Conservation (phyloP, 2,888 invertebrate genomes). For the Agrotis ipsilon region DNA sequence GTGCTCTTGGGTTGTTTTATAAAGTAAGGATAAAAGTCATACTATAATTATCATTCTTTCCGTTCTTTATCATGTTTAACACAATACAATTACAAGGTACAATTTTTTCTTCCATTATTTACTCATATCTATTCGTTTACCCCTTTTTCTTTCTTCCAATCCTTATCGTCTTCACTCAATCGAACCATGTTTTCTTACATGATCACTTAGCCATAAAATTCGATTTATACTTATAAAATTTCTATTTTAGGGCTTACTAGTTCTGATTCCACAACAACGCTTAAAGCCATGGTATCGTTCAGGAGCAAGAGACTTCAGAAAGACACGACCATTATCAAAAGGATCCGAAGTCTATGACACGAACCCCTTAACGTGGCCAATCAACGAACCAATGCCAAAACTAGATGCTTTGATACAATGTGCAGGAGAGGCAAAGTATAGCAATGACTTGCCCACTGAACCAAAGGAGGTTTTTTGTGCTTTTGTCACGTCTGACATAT, state of each 20-base stretch:
- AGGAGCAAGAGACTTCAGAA: slow-evolving; percentile 86
- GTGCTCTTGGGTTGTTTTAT: slow-evolving; percentile 92
- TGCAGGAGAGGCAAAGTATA: slow-evolving; percentile 93
- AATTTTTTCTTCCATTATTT: not conserved
- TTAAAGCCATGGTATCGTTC: slow-evolving; percentile 87
- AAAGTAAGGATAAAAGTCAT: slow-evolving; percentile 85
- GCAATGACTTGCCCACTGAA: slow-evolving; percentile 91
- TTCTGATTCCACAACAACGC: slow-evolving; percentile 84
- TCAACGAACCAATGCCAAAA: slow-evolving; percentile 93
- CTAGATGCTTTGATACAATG: slow-evolving; percentile 92
- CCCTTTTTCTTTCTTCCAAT: not conserved
- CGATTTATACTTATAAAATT: not conserved
- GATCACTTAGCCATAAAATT: not conserved
- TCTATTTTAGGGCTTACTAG: slow-evolving; percentile 86
- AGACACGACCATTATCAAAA: slow-evolving; percentile 91
- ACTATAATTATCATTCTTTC: not conserved
- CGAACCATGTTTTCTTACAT: not conserved
- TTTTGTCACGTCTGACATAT: slow-evolving; percentile 91
- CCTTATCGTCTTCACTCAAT: not conserved
- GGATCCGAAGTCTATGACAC: slow-evolving; percentile 92
- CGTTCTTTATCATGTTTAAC: too few species aligned
- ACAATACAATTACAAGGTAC: too few species aligned
- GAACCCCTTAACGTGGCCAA: slow-evolving; percentile 92
- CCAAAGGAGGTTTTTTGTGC: slow-evolving; percentile 93
- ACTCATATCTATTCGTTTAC: not conserved